phyloP scores from a whole-genome alignment of 2,797 vertebrate genomes.

The Ctenosaura bakeri region DNA sequence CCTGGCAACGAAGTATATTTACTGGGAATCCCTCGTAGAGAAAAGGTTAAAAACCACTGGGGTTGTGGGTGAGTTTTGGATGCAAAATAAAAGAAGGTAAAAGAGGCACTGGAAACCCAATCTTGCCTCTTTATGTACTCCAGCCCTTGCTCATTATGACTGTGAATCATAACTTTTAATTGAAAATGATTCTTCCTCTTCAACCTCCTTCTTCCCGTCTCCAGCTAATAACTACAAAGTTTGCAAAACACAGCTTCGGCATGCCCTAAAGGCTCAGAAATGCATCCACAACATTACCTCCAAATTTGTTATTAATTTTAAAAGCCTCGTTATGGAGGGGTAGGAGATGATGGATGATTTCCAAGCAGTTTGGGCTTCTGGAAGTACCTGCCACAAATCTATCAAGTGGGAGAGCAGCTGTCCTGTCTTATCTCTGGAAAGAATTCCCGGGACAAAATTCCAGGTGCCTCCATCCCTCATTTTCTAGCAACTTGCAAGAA shows the following conservation, averaged over 20 bases:
- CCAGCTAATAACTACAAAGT: background rate
- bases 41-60: too few species aligned
- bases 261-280: background rate
- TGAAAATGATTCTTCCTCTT: background rate
- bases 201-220: background rate
- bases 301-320: conserved; percentile 10
- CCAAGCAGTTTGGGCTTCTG: background rate
- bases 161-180: background rate
- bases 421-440: background rate
- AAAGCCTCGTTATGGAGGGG: conserved; percentile 21
- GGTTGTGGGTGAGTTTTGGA: background rate
- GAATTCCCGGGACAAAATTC: background rate
- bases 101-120: background rate
- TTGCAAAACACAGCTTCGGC: background rate
- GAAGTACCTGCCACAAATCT: background rate
- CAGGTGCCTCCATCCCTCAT: fast-evolving
- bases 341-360: background rate
- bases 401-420: background rate
- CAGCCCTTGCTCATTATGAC: background rate
- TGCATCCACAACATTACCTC: background rate
- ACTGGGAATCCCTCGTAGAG: too few species aligned
- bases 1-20: too few species aligned
- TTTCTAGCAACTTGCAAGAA: background rate
- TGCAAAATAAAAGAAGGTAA: background rate
- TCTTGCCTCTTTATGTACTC: too few species aligned